Percentiles rank a stretch among this genome's conserved stretches.
phyloP scores from a whole-genome alignment of 2,113 vertebrate genomes.

The Nothobranchius kuhntae region DNA sequence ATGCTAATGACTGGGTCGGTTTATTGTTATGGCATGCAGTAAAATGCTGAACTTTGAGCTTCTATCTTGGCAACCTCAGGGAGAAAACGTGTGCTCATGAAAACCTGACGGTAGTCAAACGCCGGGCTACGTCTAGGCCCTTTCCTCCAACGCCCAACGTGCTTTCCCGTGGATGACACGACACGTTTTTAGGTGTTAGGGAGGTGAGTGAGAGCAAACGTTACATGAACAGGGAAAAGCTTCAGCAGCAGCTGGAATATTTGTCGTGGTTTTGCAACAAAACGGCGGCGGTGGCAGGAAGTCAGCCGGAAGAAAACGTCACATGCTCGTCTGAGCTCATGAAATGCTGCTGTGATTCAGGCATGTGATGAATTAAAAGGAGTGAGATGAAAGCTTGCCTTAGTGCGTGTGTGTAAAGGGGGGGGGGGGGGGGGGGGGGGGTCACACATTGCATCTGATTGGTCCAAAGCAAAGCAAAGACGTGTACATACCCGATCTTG shows the following conservation, averaged over 20 bases:
- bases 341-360: constrained; percentile 14
- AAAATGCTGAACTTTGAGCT: constrained; percentile 78
- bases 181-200: too few species aligned
- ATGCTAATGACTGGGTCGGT: constrained; percentile 42
- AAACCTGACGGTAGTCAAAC: neutral
- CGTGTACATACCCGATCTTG: constrained; percentile 89
- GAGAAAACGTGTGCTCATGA: constrained; percentile 31
- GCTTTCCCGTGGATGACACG: too few species aligned
- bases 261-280: neutral
- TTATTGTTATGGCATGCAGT: constrained; percentile 68
- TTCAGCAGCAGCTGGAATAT: neutral
- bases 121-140: too few species aligned
- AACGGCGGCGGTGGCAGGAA: neutral
- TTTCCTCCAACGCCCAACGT: too few species aligned
- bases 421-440: too few species aligned
- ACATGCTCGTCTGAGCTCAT: constrained; percentile 25
- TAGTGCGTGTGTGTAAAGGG: neutral
- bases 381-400: constrained; percentile 29
- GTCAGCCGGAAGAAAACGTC: constrained; percentile 23
- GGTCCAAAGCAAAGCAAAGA: constrained; percentile 5
- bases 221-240: too few species aligned
- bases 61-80: constrained; percentile 46
- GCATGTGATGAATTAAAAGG: constrained; percentile 14
- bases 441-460: neutral
- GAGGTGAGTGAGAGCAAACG: too few species aligned